phyloP scores from a whole-genome alignment of 2,797 vertebrate species.

The Spinus pinus region DNA sequence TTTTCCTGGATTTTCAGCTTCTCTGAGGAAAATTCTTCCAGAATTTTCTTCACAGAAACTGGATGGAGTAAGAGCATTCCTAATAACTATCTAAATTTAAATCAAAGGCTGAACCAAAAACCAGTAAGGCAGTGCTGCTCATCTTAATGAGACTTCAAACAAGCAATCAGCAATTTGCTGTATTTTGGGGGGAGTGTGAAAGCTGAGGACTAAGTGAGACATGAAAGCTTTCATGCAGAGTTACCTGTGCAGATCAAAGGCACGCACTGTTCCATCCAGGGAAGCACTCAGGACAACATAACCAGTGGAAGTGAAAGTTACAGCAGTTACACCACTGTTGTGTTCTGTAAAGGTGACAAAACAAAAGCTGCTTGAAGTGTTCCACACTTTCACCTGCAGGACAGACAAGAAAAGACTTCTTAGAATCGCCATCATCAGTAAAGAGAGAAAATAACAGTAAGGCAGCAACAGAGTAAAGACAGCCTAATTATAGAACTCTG shows the following conservation, averaged over 20 bases:
- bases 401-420: neutral
- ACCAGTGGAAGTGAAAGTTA: constrained; percentile 87
- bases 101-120: neutral
- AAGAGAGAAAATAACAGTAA: neutral
- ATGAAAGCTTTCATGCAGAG: neutral
- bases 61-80: neutral
- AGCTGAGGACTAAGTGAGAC: neutral
- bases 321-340: constrained; percentile 85
- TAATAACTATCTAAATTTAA: neutral
- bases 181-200: neutral
- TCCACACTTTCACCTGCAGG: constrained; percentile 94
- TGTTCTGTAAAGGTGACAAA: constrained; percentile 97
- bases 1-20: neutral
- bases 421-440: neutral
- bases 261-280: constrained; percentile 92
- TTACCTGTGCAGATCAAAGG: constrained; percentile 95
- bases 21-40: neutral
- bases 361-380: constrained; percentile 91
- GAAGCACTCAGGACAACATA: constrained; percentile 92
- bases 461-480: neutral
- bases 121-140: neutral
- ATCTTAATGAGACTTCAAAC: neutral
- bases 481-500: neutral
- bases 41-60: neutral
- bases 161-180: neutral